Percentiles rank a stretch among this genome's conserved stretches.
Evolutionary conservation across 2,797 vertebrate species (phyloP).

Genomic region (Brachyrhaphis roseni): DNA sequence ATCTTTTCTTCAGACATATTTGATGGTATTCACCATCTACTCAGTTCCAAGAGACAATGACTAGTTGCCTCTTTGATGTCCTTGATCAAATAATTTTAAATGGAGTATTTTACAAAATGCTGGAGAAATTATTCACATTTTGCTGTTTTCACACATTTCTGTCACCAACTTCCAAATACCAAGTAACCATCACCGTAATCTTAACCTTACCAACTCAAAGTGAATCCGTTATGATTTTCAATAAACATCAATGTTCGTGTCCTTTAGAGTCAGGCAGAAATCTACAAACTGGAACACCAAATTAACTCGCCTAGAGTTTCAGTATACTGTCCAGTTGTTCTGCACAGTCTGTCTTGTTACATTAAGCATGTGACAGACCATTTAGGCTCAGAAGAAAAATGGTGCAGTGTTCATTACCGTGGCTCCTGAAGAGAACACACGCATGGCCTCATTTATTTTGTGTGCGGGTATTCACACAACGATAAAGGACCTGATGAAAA

Average conservation of each 20-base stretch:
- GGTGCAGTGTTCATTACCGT: constrained; percentile 66
- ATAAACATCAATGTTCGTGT: neutral
- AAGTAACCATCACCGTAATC: neutral
- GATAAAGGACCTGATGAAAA: constrained; percentile 46
- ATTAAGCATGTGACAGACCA: constrained; percentile 61
- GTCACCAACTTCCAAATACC: neutral
- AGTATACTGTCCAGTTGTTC: constrained; percentile 31
- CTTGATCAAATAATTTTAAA: neutral
- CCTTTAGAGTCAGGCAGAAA: constrained; percentile 11
- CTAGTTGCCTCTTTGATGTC: neutral
- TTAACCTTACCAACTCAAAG: neutral
- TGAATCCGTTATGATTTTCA: neutral
- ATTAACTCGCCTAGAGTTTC: constrained; percentile 38
- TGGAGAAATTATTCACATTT: neutral
- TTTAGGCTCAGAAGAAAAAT: constrained; percentile 63
- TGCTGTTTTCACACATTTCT: neutral
- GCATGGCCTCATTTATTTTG: constrained; percentile 64
- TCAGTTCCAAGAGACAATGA: neutral
- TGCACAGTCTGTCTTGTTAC: constrained; percentile 51
- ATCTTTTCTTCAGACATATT: neutral
- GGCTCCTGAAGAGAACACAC: constrained; percentile 59
- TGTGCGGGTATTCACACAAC: constrained; percentile 41
- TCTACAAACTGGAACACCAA: constrained; percentile 38
- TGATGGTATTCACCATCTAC: neutral
- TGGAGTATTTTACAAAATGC: neutral